phyloP scores from a whole-genome alignment of 1,140 invertebrate genomes.

The Eciton burchellii region DNA sequence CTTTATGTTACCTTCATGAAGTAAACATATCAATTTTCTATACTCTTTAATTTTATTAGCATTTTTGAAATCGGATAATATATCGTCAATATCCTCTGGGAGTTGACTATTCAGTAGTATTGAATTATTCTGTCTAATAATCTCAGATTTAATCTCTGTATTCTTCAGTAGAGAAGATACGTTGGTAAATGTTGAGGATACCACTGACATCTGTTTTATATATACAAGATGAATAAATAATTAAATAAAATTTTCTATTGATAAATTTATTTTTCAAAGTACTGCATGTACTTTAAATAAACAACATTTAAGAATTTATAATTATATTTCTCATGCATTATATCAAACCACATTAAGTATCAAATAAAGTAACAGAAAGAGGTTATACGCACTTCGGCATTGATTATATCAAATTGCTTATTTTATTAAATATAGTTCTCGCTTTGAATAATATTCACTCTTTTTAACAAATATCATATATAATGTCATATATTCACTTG shows the following conservation, averaged over 20 bases:
- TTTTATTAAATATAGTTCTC: constrained; percentile 14
- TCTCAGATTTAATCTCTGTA: constrained; percentile 73
- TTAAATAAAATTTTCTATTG: not conserved
- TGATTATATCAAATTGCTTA: constrained; percentile 32
- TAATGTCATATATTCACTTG: not conserved
- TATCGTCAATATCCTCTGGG: constrained; percentile 79
- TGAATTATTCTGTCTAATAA: constrained; percentile 69
- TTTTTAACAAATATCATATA: not conserved
- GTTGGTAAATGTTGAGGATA: constrained; percentile 81
- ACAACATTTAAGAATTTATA: not conserved
- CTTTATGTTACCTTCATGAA: constrained; percentile 81
- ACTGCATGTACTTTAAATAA: not conserved
- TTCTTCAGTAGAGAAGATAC: constrained; percentile 81
- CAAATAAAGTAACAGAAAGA: not conserved
- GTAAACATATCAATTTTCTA: constrained; percentile 81
- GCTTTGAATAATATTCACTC: not conserved
- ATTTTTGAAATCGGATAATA: constrained; percentile 78
- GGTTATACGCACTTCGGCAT: constrained; percentile 33
- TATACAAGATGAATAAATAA: not conserved
- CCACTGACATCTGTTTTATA: constrained; percentile 81
- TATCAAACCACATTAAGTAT: not conserved
- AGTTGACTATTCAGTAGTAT: too few species aligned
- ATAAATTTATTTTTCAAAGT: not conserved
- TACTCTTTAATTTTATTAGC: constrained; percentile 76
- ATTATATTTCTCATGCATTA: not conserved